Conservation (phyloP, 1,140 invertebrate genomes). For the Acromyrmex heyeri region DNA sequence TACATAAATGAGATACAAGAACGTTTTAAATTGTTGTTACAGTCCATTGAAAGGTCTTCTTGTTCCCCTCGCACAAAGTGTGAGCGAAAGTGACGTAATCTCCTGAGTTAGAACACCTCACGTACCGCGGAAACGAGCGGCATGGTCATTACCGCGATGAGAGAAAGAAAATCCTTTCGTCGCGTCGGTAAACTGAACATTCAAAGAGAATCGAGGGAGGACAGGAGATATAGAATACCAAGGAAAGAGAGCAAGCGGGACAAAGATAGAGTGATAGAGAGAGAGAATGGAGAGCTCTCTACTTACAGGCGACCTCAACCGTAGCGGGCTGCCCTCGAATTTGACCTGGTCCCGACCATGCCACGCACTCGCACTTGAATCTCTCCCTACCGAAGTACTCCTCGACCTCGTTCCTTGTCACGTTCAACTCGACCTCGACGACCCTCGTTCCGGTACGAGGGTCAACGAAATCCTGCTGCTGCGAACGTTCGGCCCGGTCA, state of each 20-base stretch:
- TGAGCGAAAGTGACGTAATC: slow-evolving; percentile 57
- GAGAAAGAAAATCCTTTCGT: slow-evolving; percentile 52
- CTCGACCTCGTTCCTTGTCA: slow-evolving; percentile 96
- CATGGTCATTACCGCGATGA: slow-evolving; percentile 56
- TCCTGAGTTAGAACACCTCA: slow-evolving; percentile 31
- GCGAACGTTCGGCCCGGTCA: slow-evolving; percentile 89
- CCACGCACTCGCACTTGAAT: slow-evolving; percentile 96
- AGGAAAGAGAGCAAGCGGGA: not conserved
- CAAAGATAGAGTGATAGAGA: not conserved
- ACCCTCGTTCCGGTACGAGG: slow-evolving; percentile 95
- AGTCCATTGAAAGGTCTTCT: slow-evolving; percentile 4
- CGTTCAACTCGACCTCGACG: slow-evolving; percentile 94
- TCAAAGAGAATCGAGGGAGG: slow-evolving; percentile 43
- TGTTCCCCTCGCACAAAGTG: slow-evolving; percentile 7
- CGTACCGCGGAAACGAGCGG: slow-evolving; percentile 40
- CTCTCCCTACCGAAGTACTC: slow-evolving; percentile 95
- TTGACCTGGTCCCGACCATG: slow-evolving; percentile 91
- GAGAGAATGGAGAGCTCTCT: slow-evolving; percentile 65
- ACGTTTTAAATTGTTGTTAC: slow-evolving; percentile 8
- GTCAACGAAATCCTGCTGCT: slow-evolving; percentile 91
- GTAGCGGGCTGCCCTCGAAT: slow-evolving; percentile 94
- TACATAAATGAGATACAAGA: not conserved
- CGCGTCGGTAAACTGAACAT: slow-evolving; percentile 48
- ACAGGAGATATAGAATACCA: not conserved
- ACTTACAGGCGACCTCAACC: slow-evolving; percentile 97